Percentiles rank a stretch among this genome's conserved stretches.
These are phyloP conservation scores for Bacillus rossius DNA, from an alignment of 1,140 invertebrate species.

Conservation along the genomic window DNA sequence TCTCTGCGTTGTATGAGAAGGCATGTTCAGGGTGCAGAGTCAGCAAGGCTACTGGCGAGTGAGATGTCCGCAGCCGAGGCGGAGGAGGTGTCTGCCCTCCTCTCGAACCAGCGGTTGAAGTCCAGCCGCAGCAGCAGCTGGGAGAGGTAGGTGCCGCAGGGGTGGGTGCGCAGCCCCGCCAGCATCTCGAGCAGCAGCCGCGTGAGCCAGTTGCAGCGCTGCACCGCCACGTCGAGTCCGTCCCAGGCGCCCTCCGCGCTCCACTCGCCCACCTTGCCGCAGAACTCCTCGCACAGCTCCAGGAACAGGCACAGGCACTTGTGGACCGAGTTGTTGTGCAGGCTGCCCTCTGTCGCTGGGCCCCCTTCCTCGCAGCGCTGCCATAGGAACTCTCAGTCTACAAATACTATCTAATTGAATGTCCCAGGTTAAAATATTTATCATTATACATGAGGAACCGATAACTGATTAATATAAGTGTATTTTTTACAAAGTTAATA, in stretches of 20 bases:
- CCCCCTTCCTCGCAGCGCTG: slow-evolving; percentile 34
- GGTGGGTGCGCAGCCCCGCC: slow-evolving; percentile 53
- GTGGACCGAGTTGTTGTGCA: slow-evolving; percentile 44
- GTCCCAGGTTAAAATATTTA: no score
- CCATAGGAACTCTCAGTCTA: no score
- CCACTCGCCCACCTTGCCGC: slow-evolving; percentile 43
- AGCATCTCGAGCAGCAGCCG: slow-evolving; percentile 53
- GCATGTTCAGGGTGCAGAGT: no score
- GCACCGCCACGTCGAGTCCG: slow-evolving; percentile 9
- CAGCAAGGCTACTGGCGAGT: no score
- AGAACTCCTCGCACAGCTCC: slow-evolving; percentile 51
- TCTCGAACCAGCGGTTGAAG: slow-evolving; percentile 56
- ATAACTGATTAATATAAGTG: no score
- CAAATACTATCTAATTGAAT: no score
- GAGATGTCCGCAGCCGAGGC: no score
- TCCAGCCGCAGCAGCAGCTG: slow-evolving; percentile 64
- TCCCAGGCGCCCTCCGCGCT: slow-evolving; percentile 42
- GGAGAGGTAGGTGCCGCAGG: slow-evolving; percentile 59
- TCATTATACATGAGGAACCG: no score
- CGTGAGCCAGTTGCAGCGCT: slow-evolving; percentile 50
- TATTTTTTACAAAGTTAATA: no score
- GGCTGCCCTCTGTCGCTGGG: slow-evolving; percentile 30
- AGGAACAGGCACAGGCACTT: slow-evolving; percentile 46
- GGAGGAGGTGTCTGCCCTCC: background rate
- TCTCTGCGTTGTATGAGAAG: no score